Evolutionary conservation across 1,140 invertebrate species (phyloP).

Genomic region (Ceratoteleas bidentatus): DNA sequence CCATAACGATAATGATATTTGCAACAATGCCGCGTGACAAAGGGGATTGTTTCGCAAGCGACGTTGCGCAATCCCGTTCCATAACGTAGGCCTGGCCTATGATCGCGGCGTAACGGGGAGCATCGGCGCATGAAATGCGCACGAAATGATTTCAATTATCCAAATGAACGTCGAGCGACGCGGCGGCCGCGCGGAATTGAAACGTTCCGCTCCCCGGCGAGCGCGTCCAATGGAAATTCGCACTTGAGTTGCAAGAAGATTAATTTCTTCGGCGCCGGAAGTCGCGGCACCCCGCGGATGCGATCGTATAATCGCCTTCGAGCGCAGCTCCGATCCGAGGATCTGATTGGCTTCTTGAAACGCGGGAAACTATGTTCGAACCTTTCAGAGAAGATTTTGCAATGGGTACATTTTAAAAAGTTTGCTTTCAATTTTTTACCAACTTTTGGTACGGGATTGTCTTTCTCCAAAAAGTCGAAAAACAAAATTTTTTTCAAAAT

Average conservation of each 20-base stretch:
- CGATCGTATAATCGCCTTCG: constrained; percentile 35
- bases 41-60: constrained; percentile 70
- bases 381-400: too few species aligned
- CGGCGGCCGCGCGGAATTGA: constrained; percentile 52
- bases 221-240: constrained; percentile 70
- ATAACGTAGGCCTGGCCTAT: constrained; percentile 68
- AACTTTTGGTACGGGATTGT: too few species aligned
- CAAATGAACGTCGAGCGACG: constrained; percentile 70
- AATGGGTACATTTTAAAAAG: too few species aligned
- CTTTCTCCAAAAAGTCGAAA: too few species aligned
- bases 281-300: constrained; percentile 19
- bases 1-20: constrained; percentile 74
- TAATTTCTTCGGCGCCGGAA: constrained; percentile 63
- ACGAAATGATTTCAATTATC: constrained; percentile 78
- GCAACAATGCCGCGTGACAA: constrained; percentile 67
- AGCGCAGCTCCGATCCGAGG: background rate
- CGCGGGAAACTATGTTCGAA: too few species aligned
- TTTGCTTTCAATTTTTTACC: too few species aligned
- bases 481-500: too few species aligned
- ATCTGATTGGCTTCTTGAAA: too few species aligned
- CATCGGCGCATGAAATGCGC: constrained; percentile 75
- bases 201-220: constrained; percentile 66
- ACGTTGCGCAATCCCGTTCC: constrained; percentile 69
- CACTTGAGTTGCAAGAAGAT: constrained; percentile 72
- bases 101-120: constrained; percentile 68